A percentile compares a stretch with the other conserved stretches of the same genome.
Evolutionary conservation across 2,113 vertebrate species (phyloP).

Genomic region (Siniperca chuatsi): DNA sequence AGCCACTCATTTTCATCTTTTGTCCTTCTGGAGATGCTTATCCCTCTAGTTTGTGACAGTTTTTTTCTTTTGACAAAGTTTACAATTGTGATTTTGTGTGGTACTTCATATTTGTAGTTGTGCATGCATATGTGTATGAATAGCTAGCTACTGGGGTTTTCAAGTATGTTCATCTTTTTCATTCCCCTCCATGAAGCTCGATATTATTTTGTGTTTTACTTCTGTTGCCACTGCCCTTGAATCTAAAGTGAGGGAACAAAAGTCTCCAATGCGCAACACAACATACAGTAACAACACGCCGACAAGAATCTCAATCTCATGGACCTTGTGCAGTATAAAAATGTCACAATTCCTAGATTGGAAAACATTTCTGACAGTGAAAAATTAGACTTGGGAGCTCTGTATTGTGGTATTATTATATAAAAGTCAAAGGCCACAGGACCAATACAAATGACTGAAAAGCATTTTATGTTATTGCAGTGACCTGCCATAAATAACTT

Average conservation of each 20-base stretch:
- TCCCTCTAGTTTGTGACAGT: background rate
- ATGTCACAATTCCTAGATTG: background rate
- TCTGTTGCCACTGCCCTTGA: too few relatives aligned
- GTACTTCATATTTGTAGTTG: background rate
- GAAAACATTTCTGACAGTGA: background rate
- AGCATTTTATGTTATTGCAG: background rate
- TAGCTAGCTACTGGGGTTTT: background rate
- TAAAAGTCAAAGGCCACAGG: background rate
- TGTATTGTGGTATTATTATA: too few relatives aligned
- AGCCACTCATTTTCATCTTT: background rate
- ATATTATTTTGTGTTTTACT: background rate
- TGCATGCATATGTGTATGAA: background rate
- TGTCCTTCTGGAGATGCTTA: background rate
- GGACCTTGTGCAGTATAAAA: background rate
- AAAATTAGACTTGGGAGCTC: background rate
- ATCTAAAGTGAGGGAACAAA: too few relatives aligned
- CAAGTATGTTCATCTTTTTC: background rate
- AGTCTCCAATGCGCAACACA: too few relatives aligned
- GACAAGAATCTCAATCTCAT: background rate
- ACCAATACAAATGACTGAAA: background rate
- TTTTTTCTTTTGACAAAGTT: background rate
- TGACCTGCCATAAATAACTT: conserved; percentile 4
- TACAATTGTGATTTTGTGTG: background rate
- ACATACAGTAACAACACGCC: background rate
- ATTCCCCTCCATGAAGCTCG: background rate